These are phyloP conservation scores for Rallus crepitans DNA, from an alignment of 2,797 vertebrate genomes.

Conservation along the genomic window DNA sequence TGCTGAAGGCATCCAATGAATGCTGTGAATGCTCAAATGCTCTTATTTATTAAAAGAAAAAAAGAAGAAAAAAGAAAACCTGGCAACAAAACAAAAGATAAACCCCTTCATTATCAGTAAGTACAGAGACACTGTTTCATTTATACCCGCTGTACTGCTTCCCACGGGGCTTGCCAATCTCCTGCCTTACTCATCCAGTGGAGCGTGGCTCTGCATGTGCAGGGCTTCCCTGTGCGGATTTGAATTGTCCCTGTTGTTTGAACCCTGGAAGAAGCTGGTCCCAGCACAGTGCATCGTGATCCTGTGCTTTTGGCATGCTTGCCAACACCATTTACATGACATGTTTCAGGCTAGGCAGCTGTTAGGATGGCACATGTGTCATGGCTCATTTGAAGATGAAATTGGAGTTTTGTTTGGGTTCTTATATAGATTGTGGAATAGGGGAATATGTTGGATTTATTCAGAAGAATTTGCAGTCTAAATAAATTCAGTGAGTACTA, in stretches of 20 bases:
- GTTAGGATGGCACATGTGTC: not conserved
- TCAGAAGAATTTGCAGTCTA: not conserved
- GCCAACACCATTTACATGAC: not conserved
- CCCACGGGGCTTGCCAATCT: not conserved
- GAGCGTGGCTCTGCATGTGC: not conserved
- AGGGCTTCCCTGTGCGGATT: not conserved
- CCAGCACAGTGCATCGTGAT: not conserved
- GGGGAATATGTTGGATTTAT: not conserved
- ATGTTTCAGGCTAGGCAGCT: not conserved
- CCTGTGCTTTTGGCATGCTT: not conserved
- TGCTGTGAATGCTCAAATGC: not conserved
- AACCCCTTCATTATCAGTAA: not conserved
- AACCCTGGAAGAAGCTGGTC: not conserved
- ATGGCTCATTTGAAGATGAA: not conserved
- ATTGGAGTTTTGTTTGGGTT: not conserved
- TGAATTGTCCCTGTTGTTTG: not conserved
- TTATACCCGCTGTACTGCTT: not conserved
- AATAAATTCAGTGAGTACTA: not conserved
- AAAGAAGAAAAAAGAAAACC: not conserved
- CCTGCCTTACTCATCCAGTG: not conserved
- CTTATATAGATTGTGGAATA: not conserved
- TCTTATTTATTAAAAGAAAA: not conserved
- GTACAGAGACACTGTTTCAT: not conserved
- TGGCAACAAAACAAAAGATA: not conserved
- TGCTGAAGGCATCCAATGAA: not conserved